Base-by-base conservation (phyloP, 2,113 vertebrate species). In the Ibidorhyncha struthersii region DNA sequence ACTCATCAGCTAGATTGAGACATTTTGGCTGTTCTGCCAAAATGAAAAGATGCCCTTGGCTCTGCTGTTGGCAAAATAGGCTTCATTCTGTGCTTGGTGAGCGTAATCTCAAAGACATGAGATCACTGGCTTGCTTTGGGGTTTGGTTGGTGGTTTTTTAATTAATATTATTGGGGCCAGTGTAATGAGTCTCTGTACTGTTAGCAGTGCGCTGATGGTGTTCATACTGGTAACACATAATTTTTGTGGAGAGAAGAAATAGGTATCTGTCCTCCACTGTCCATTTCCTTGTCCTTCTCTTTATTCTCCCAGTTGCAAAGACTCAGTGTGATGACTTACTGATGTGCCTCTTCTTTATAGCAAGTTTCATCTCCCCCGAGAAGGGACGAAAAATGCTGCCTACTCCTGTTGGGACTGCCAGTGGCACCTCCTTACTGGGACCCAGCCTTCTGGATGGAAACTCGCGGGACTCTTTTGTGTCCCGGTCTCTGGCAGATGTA, bases 321-420 rank as follows among this genome's bases (percentile, higher is more conserved):
- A 19, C 41, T 78, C 36, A 17, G 45, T 71, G 63, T 32, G 27
- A 16, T 66, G 63, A 73, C 70, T 91, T 53, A 78, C n/a, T 59
- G 55, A 52, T 71, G 26, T 53, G 40, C 26, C 50, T 86, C 38
- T 65, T 93, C 58, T 96, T 63, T 95, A 38, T 90, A 99, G 99
- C 99, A 61, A 99, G 99, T 91, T 99, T 99, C 98, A 99, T 99
- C 71, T 99, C 99, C 36, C 99, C 99, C 3, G 99, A 99, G 97
- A 99, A 99, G 98, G 98, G 98, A 53, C 98, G 99, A 56, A 99
- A 99, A 95, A 98, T 98, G 98, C 95, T 98, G 86, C 98, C 99
- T 7, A 98, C 99, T 53, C 97, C 99, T 6, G 87, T 95, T 13
- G 99, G 99, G 50, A 98, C 98, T 92, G 98, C 98, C 82, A 99